Evolutionary conservation across 92 coral and sea anemone species (phyloP).

Genomic region (Zoanthus gigantus): DNA sequence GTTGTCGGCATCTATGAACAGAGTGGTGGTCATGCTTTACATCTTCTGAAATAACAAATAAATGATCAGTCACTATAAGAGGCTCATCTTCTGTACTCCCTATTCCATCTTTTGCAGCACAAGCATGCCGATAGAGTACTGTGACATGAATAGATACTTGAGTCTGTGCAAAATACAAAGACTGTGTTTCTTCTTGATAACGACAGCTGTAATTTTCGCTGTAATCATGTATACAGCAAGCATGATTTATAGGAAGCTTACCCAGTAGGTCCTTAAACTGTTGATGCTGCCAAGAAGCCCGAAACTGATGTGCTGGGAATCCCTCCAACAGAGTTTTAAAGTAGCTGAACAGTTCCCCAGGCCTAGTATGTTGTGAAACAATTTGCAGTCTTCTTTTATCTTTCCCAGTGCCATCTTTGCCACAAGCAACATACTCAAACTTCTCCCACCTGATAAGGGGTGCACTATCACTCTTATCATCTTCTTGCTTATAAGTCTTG

Average conservation of each 20-base stretch:
- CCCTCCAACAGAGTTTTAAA: background rate
- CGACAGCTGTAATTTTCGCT: background rate
- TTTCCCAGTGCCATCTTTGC: too few species aligned
- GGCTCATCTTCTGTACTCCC: background rate
- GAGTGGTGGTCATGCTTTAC: conserved; percentile 12
- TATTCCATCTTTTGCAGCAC: background rate
- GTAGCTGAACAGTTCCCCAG: background rate
- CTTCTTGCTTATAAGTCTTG: background rate
- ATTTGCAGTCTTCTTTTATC: background rate
- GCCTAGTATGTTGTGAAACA: background rate
- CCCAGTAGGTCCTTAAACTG: background rate
- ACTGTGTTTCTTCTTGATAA: background rate
- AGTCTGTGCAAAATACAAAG: background rate
- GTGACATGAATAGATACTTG: background rate
- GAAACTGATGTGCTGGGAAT: background rate
- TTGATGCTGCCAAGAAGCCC: background rate
- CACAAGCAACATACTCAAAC: too few species aligned
- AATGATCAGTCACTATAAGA: background rate
- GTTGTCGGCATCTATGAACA: background rate
- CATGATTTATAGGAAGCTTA: background rate
- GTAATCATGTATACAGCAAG: background rate
- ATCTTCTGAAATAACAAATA: background rate
- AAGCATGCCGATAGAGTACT: background rate
- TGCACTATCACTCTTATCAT: background rate
- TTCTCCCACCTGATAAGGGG: background rate